Percentiles rank a stretch among this genome's conserved stretches.
These are phyloP conservation scores for Netelia fuscicornis DNA, from an alignment of 2,888 invertebrate genomes.

Conservation along the genomic window DNA sequence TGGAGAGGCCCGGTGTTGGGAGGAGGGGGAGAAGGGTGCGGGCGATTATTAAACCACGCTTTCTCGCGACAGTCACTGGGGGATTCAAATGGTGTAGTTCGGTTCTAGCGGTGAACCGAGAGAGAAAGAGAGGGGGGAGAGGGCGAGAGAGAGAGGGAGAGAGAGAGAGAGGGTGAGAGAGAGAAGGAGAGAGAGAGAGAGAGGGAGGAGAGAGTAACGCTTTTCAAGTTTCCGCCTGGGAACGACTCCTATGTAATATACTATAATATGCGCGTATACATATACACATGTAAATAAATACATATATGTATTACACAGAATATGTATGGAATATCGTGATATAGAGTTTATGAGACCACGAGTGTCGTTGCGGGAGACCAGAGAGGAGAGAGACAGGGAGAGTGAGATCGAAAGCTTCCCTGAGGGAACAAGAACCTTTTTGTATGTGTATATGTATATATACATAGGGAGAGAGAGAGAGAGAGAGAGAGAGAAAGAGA, in stretches of 20 bases:
- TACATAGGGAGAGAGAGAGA: background rate
- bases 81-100: conserved; percentile 19
- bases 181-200: no score
- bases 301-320: conserved; percentile 12
- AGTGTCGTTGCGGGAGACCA: conserved; percentile 31
- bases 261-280: background rate
- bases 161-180: no score
- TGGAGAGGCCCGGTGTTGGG: background rate
- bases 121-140: no score
- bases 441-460: background rate
- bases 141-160: no score
- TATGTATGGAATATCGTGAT: conserved; percentile 51
- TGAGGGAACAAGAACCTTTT: conserved; percentile 33
- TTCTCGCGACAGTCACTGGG: conserved; percentile 20
- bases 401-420: conserved; percentile 38
- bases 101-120: conserved; percentile 22
- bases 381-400: conserved; percentile 5
- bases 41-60: conserved; percentile 30
- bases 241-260: no score
- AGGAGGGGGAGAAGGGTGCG: background rate
- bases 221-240: no score
- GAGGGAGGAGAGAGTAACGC: no score
- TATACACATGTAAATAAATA: background rate
- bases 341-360: conserved; percentile 27
- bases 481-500: no score